A percentile compares a stretch with the other conserved stretches of the same genome.
Conservation (phyloP, 92 coral and sea anemone genomes). For the Heliopora coerulea region DNA sequence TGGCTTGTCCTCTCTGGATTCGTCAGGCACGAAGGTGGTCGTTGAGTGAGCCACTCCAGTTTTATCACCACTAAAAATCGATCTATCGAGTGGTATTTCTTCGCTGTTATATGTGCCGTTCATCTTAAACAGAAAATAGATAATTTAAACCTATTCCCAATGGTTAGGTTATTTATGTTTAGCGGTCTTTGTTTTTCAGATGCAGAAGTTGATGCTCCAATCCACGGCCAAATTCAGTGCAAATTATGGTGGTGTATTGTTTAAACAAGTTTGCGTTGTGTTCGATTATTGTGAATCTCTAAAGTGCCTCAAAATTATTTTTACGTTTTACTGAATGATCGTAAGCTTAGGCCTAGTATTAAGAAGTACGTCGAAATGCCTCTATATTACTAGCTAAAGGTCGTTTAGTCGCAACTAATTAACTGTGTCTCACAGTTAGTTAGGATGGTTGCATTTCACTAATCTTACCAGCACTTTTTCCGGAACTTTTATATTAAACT, state of each 20-base stretch:
- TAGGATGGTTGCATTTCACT: not conserved
- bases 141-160: not conserved
- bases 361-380: not conserved
- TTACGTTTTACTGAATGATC: not conserved
- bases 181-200: too few species aligned
- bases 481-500: conserved; percentile 1
- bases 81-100: conserved; percentile 32
- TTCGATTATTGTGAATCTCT: too few species aligned
- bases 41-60: not conserved
- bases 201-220: too few species aligned
- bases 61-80: conserved; percentile 29
- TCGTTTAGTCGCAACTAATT: not conserved
- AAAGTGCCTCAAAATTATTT: not conserved
- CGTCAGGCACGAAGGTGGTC: not conserved
- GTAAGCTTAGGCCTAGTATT: not conserved
- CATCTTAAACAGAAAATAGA: conserved; percentile 8
- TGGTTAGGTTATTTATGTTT: too few species aligned
- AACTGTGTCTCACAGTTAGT: not conserved
- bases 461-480: conserved; percentile 12
- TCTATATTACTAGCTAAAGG: not conserved
- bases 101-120: conserved; percentile 40
- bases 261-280: too few species aligned
- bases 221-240: too few species aligned
- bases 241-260: too few species aligned
- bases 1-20: not conserved